Conservation (phyloP, 2,797 vertebrate species). For the Tiaroga cobitis region DNA sequence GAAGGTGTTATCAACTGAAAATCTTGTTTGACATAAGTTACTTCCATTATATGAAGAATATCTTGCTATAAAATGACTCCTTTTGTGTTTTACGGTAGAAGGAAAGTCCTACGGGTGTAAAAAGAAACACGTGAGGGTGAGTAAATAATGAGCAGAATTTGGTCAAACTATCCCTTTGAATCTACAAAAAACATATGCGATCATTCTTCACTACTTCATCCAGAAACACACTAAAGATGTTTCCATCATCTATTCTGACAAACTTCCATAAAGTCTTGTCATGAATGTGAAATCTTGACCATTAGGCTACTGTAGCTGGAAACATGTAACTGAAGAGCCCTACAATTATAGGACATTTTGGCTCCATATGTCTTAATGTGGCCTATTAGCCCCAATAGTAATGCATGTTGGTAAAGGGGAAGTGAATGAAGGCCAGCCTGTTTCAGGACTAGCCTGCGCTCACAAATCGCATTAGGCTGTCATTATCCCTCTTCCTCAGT, state of each 20-base stretch:
- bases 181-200: neutral
- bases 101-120: neutral
- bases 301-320: conserved; percentile 52
- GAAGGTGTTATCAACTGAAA: neutral
- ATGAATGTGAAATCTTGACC: conserved; percentile 51
- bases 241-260: conserved; percentile 4
- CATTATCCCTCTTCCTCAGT: conserved; percentile 76
- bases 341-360: conserved; percentile 58
- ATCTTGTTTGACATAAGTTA: neutral
- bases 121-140: neutral
- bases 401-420: conserved; percentile 79
- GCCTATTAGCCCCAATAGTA: conserved; percentile 79
- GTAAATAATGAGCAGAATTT: neutral
- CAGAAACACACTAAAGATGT: neutral
- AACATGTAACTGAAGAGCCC: conserved; percentile 73
- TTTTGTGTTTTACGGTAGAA: neutral
- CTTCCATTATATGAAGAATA: neutral
- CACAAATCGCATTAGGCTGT: conserved; percentile 81
- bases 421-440: conserved; percentile 70
- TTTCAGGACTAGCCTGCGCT: conserved; percentile 73
- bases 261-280: conserved; percentile 26
- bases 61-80: neutral
- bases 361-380: conserved; percentile 72
- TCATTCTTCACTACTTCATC: neutral
- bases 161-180: neutral